Evolutionary conservation across 2,113 vertebrate species (phyloP), one percentile per base, ranked within the genome.

Genomic region (Myotis yumanensis): DNA sequence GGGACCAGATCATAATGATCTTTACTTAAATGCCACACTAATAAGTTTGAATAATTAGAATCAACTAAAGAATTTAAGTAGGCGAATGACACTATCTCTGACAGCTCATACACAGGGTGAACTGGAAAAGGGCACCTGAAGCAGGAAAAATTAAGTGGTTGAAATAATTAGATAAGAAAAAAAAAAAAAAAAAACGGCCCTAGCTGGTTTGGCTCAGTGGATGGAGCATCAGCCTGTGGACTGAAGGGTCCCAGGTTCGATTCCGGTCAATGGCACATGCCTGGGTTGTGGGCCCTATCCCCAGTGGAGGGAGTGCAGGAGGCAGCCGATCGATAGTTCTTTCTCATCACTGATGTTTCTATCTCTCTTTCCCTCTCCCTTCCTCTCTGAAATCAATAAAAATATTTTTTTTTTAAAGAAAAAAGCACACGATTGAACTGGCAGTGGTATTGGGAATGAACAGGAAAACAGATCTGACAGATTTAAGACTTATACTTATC

Each of bases 61-160:
- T 72, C 51, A 80, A 84, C 57, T 84, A 30, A 69, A 91, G 51
- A 7, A 40, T 52, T 93, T 94, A 93, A 85, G 43, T 73, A 94
- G 12, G 48, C 80, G 37, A 94, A 18, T 40, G 40, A 66, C 40
- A 64, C 46, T 43, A 43, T 51, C 71, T 46, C 46, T 79, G 46
- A 84, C 8, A 90, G 48, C 32, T 86, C 71, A 79, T n/a, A 46
- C 2, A 14, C 0, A 40, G 11, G 28, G 51, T 75, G 66, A 75
- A 64, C 10, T 68, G n/a, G 8, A 92, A 66, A 51, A 68, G n/a
- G 46, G 16, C 52, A 95, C 28, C 32, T 30, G 40, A 94, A 40
- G 30, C 7, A 81, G 30, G 51, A 81, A 71, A 93, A 83, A 30
- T 2, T 2, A 59, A 96, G n/a, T 77, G 52, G 23, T 37, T 86